Conservation (phyloP, 2,888 invertebrate genomes). For the Oxytorus armatus region DNA sequence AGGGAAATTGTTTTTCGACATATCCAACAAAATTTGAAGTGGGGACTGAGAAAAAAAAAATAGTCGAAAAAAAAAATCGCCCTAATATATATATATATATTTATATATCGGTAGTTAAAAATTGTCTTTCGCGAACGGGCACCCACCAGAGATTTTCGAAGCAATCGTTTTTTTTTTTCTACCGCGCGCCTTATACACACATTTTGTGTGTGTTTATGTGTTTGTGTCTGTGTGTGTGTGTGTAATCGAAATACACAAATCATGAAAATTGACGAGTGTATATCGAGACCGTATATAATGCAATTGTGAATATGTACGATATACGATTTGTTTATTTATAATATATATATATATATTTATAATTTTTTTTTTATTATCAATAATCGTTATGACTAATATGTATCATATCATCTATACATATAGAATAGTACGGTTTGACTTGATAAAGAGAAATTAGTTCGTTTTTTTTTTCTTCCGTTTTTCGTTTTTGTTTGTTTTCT, state of each 20-base stretch:
- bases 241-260: conserved; percentile 75
- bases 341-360: conserved; percentile 5
- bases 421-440: conserved; percentile 78
- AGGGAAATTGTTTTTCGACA: too few relatives aligned
- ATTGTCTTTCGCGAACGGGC: conserved; percentile 25
- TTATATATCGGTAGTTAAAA: too few relatives aligned
- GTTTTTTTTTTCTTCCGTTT: conserved; percentile 61
- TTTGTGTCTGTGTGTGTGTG: too few relatives aligned
- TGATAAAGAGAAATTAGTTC: conserved; percentile 70
- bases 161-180: conserved; percentile 73
- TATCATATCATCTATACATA: conserved; percentile 72
- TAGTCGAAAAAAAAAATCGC: too few relatives aligned
- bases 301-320: conserved; percentile 77
- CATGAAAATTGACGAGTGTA: conserved; percentile 71
- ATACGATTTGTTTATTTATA: conserved; percentile 67
- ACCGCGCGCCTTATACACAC: conserved; percentile 68
- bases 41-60: too few relatives aligned
- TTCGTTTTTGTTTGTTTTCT: conserved; percentile 50
- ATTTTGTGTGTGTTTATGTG: too few relatives aligned
- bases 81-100: too few relatives aligned
- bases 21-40: too few relatives aligned
- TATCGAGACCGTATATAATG: conserved; percentile 76
- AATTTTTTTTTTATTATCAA: conserved; percentile 40
- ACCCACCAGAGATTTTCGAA: conserved; percentile 77
- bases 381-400: conserved; percentile 71